Evolutionary conservation across 1,140 invertebrate species (phyloP), one percentile per base, ranked within the genome.

Genomic region (Lepidostoma basale): DNA sequence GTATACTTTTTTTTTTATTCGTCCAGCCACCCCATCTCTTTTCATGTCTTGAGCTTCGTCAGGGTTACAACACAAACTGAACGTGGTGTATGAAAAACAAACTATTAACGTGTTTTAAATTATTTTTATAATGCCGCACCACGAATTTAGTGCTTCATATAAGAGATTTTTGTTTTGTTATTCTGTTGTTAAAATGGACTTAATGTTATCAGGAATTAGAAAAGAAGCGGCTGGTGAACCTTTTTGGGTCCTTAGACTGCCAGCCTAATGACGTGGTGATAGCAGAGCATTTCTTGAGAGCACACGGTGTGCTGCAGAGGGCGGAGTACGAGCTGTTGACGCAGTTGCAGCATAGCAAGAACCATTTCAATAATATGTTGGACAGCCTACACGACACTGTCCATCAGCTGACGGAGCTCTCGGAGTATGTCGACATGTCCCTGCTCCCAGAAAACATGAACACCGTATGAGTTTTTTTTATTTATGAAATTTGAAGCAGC

Each of bases 321-420:
- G n/a, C 14, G n/a, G 59, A 62, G 14, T 28, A 20, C 14, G 10
- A 9, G 3, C 39, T 44, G 10, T 6, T 6, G 3, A 14, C 74
- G 54, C 75, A 80, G 23, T 45, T 82, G 4, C 65, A 63, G 52
- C 70, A 74, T 52, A 69, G 78, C 9, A 65, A 65, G 16, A 78
- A 79, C 22, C 76, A 78, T 74, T 68, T 81, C 28, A 76, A 78
- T 73, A 78, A 81, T 75, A 76, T 73, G 23, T 77, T 74, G 20
- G 77, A 73, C 68, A 74, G 78, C 67, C 75, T 81, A 4, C 79
- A 76, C 5, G 77, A 80, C 69, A 80, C 77, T 60, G 79, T 79
- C 66, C 74, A 77, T 45, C 77, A 74, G 18, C 67, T 73, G 9
- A 59, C 74, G 36, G 75, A 80, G 59, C 58, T 69, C 3, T 74